Evolutionary conservation across 2,888 invertebrate species (phyloP).

Genomic region (Erannis defoliaria): DNA sequence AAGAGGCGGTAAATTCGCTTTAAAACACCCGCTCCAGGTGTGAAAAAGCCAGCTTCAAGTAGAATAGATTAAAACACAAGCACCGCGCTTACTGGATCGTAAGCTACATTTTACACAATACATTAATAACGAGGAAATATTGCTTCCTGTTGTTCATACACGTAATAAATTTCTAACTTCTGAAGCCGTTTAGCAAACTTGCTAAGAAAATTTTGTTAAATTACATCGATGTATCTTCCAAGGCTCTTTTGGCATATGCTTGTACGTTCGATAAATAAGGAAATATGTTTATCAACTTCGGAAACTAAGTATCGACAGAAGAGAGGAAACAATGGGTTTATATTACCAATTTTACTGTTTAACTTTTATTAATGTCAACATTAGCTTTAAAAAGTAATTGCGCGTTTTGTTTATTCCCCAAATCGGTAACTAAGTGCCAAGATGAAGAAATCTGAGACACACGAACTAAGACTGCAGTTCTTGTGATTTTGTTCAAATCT

Average conservation of each 20-base stretch:
- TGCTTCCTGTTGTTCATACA: conserved; percentile 40
- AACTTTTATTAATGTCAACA: neutral
- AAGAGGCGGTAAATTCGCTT: conserved; percentile 78
- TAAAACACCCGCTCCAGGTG: conserved; percentile 79
- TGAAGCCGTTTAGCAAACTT: conserved; percentile 27
- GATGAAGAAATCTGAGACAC: too few relatives aligned
- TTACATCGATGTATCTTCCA: conserved; percentile 31
- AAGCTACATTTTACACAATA: conserved; percentile 53
- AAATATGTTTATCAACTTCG: conserved; percentile 8
- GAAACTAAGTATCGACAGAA: conserved; percentile 7
- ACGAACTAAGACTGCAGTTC: neutral
- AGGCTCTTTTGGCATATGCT: conserved; percentile 7
- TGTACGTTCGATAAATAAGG: conserved; percentile 8
- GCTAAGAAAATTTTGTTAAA: conserved; percentile 30
- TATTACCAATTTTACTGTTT: neutral
- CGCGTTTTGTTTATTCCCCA: neutral
- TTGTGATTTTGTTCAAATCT: neutral
- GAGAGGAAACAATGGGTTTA: neutral
- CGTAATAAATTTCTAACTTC: conserved; percentile 29
- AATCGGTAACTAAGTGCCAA: too few relatives aligned
- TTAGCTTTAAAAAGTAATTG: neutral
- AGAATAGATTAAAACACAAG: conserved; percentile 75
- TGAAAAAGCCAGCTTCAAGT: conserved; percentile 76
- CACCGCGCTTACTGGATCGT: conserved; percentile 46
- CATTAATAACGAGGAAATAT: conserved; percentile 48